Conservation (phyloP, 2,797 vertebrate species). For the Muraenolepis orangiensis region DNA sequence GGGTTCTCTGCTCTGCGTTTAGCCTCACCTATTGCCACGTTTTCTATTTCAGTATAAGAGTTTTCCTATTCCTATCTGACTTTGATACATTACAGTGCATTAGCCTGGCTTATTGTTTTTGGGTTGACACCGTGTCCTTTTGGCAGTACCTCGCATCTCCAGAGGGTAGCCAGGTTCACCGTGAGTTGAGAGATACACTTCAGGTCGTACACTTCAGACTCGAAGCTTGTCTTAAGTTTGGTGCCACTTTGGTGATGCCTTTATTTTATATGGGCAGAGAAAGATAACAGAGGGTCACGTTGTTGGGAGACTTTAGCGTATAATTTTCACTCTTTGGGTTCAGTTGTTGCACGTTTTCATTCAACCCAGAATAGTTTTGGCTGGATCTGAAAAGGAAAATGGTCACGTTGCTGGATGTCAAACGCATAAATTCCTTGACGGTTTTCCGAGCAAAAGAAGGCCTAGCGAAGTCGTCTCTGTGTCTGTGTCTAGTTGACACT, state of each 20-base stretch:
- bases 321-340: slow-evolving; percentile 9
- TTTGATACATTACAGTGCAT: background rate
- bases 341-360: slow-evolving; percentile 27
- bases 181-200: slow-evolving; percentile 33
- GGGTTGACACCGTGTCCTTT: slow-evolving; percentile 37
- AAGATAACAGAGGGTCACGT: background rate
- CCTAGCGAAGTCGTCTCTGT: background rate
- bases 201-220: slow-evolving; percentile 28
- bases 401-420: background rate
- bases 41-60: background rate
- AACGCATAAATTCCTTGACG: background rate
- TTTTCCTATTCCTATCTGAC: background rate
- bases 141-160: slow-evolving; percentile 30
- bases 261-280: background rate
- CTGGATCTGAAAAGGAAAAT: background rate
- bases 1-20: background rate
- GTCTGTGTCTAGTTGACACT: background rate
- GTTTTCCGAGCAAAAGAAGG: background rate
- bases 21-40: background rate
- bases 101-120: background rate
- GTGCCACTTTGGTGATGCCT: background rate
- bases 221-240: background rate
- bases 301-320: background rate
- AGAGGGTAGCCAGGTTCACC: slow-evolving; percentile 37
- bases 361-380: slow-evolving; percentile 8